Conservation (phyloP, 1,140 invertebrate genomes). For the Drosophila lacertosa region DNA sequence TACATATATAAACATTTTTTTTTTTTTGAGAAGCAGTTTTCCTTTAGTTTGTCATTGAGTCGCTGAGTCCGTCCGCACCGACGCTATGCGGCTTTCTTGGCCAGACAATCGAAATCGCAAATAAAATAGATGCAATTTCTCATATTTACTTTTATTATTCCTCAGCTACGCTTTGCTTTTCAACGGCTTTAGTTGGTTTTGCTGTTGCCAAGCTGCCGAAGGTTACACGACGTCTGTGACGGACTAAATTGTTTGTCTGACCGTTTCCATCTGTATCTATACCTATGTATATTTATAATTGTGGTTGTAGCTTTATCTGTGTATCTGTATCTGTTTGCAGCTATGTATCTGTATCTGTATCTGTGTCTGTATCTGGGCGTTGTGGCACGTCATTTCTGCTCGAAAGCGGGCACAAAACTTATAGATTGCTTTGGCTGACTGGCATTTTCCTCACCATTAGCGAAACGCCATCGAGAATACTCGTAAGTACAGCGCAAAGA, state of each 20-base stretch:
- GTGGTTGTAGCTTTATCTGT: not conserved
- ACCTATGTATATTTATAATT: not conserved
- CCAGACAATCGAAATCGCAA: conserved; percentile 66
- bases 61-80: not conserved
- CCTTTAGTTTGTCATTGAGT: conserved; percentile 36
- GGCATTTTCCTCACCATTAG: conserved; percentile 55
- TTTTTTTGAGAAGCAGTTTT: conserved; percentile 3
- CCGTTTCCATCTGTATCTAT: conserved; percentile 23
- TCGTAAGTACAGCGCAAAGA: conserved; percentile 26
- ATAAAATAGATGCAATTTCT: conserved; percentile 69
- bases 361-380: conserved; percentile 3
- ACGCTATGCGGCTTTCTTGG: conserved; percentile 34
- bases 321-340: not conserved
- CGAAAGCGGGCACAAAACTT: conserved; percentile 10
- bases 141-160: conserved; percentile 72
- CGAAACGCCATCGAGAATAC: conserved; percentile 33
- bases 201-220: conserved; percentile 55
- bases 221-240: conserved; percentile 56
- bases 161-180: conserved; percentile 28
- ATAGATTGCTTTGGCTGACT: conserved; percentile 26
- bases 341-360: not conserved
- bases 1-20: not conserved
- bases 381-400: conserved; percentile 20
- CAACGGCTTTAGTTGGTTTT: conserved; percentile 30
- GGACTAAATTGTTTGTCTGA: conserved; percentile 53